Evolutionary conservation across 2,888 invertebrate species (phyloP), one percentile per base, ranked within the genome.

Genomic region (Harmothoe impar): DNA sequence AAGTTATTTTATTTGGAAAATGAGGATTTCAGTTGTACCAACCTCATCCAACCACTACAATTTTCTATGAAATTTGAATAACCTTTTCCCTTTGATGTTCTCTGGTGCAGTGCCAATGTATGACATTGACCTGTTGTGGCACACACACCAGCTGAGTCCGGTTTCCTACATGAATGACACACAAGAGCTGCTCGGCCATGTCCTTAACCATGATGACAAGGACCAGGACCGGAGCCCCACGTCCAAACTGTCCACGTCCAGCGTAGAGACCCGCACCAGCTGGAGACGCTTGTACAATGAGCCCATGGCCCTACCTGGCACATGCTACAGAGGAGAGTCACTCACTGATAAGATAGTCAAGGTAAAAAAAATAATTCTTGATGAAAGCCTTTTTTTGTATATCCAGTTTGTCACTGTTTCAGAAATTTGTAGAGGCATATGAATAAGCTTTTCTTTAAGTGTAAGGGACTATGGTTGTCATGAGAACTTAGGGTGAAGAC

Each of bases 71-170:
- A 43, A 43, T 43, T 43, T 43, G 3, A 43, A 7, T 7, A 43
- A 43, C 43, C 10, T 3, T 43, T 43, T 43, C 15, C 12, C 54
- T 10, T 52, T 52, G 54, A 52, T 62, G 15, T n/a, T 62, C n/a
- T 62, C 5, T 81, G 5, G 5, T 35, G 20, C 96, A 62, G 96
- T 96, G n/a, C 96, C 96, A 0, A 96, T 96, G 93, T 96, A 96
- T 92, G 96, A 96, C 92, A 96, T 96, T 91, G 96, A 96, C 92
- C 93, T 96, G 43, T 94, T 96, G 3, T 96, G 96, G 96, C 96
- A 96, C 93, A 94, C 96, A 0, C 96, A 96, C 93, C 96, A 96
- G 94, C 95, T 96, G 81, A 94, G 94, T 89, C 95, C 95, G 35
- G 56, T 92, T 7, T 90, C 90, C n/a, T 95, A 95, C 91, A 93